These are phyloP conservation scores for Macaria notata DNA, from an alignment of 2,888 invertebrate species.

Conservation along the genomic window DNA sequence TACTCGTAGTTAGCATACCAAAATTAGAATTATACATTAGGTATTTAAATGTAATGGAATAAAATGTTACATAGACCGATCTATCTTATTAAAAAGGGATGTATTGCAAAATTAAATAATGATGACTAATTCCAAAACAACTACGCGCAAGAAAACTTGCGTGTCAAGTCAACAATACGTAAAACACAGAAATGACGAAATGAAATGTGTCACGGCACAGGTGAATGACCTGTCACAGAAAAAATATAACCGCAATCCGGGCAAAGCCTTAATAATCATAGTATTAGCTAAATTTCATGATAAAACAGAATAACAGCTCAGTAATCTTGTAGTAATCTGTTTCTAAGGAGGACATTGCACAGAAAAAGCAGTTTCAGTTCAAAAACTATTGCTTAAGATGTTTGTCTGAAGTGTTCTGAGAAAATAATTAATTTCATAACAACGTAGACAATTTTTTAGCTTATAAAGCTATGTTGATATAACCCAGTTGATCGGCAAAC, in stretches of 20 bases:
- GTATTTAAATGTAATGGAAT: too few relatives aligned
- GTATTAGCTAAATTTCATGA: slow-evolving; percentile 2
- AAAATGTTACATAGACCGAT: too few relatives aligned
- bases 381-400: slow-evolving; percentile 5
- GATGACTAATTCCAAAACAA: too few relatives aligned
- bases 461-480: slow-evolving; percentile 46
- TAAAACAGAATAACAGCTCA: slow-evolving; percentile 1
- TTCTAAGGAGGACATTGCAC: neutral
- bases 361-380: neutral
- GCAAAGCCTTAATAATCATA: slow-evolving; percentile 3
- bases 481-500: slow-evolving; percentile 50
- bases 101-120: too few relatives aligned
- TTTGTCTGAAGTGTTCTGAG: slow-evolving; percentile 11
- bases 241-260: slow-evolving; percentile 11
- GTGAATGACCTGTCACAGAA: slow-evolving; percentile 13
- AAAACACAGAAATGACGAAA: too few relatives aligned
- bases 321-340: neutral
- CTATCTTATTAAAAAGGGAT: too few relatives aligned
- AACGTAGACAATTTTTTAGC: slow-evolving; percentile 28
- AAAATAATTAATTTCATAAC: slow-evolving; percentile 15
- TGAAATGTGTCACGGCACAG: neutral
- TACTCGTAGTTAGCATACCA: too few relatives aligned
- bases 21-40: too few relatives aligned
- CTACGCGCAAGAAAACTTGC: too few relatives aligned
- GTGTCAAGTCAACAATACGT: too few relatives aligned